Conservation (phyloP, 2,888 invertebrate species). For the Shargacucullia verbasci region DNA sequence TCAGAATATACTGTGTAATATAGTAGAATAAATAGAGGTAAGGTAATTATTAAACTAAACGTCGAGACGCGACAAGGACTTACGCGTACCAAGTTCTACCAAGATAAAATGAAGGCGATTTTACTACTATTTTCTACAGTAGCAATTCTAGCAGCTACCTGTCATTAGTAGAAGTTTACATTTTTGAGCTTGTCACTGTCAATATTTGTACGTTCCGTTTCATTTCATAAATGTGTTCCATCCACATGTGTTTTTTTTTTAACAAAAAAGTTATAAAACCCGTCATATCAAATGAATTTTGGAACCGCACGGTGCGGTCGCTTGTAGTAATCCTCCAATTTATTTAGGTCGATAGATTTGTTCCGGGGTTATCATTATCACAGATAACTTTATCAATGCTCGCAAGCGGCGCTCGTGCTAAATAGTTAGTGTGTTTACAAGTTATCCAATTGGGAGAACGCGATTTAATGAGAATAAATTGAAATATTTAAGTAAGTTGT, state of each 20-base stretch:
- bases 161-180: too few relatives aligned
- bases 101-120: too few relatives aligned
- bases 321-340: conserved; percentile 1
- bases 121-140: too few relatives aligned
- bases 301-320: conserved; percentile 5
- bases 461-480: conserved; percentile 1
- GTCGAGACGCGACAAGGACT: too few relatives aligned
- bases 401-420: conserved; percentile 22
- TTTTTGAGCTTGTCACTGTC: too few relatives aligned
- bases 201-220: conserved; percentile 8
- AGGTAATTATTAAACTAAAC: too few relatives aligned
- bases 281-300: not conserved
- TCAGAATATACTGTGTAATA: too few relatives aligned
- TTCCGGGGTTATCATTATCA: conserved; percentile 39
- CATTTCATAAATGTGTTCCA: not conserved
- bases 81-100: too few relatives aligned
- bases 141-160: too few relatives aligned
- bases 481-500: conserved; percentile 33
- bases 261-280: not conserved
- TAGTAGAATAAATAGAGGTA: too few relatives aligned
- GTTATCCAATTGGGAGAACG: conserved; percentile 10
- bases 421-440: conserved; percentile 31
- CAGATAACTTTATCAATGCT: conserved; percentile 46
- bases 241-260: not conserved
- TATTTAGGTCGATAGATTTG: conserved; percentile 32